Base-by-base conservation (phyloP, 2,113 vertebrate genomes). In the Dendrocopos noguchii region DNA sequence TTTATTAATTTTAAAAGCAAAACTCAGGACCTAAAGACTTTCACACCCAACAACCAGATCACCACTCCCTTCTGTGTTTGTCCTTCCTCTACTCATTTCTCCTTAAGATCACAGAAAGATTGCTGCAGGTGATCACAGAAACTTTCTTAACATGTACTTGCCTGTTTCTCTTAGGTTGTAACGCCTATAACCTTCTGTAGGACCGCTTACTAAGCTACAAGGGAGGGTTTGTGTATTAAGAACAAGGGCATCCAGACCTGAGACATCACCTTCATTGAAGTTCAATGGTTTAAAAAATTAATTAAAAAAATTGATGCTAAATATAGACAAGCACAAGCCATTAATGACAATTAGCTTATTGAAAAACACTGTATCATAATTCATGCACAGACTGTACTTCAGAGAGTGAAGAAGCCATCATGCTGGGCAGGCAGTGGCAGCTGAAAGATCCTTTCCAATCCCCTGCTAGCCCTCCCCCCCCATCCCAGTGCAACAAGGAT, bases 361-460 rank as follows among this genome's bases (percentile, higher is more conserved):
- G 80, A 84, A 86, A 90, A 66, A 3, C 34, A 25, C 4, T 6
- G 4, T 34, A 55, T 33, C 8, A 44, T 44, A 71, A 75, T 34
- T 44, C 1, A 4, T 3, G 8, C 27, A 3, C 31, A 87, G 29
- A 34, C 9, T 27, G 29, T 33, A 34, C 68, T 15, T 84, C 56
- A 44, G 15, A 80, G 31, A 33, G 8, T 9, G 0, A 80, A 74
- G 20, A 81, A 91, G 57, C 34, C 27, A 84, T 33, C 29, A 87
- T 17, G 47, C 1, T 1, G 10, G 56, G 36, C 0, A 0, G 15
- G 6, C 15, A 2, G 1, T 4, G 20, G 36, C 52, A 17, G 36
- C 52, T 74, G 25, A 66, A 67, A 27, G 25, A 67, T 28, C 29
- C 14, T 29, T 87, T 68, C 56, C 28, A 47, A 1, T 4, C 31